phyloP scores from a whole-genome alignment of 2,113 vertebrate species.

The Rhineura floridana region DNA sequence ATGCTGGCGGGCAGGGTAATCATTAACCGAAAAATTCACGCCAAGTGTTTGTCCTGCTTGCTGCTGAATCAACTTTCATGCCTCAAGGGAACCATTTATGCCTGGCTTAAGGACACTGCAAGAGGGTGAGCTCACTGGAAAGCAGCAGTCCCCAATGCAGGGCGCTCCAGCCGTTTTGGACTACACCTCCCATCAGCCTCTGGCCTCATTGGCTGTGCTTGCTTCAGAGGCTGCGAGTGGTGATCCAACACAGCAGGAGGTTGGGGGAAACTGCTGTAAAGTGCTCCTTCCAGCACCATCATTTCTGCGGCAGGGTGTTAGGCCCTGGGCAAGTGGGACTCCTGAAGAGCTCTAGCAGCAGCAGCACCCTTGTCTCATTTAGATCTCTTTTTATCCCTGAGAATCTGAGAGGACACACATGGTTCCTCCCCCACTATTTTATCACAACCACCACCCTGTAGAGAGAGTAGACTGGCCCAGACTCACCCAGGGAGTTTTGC shows the following conservation, averaged over 20 bases:
- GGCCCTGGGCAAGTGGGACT: not conserved
- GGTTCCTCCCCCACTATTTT: not conserved
- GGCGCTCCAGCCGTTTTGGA: not conserved
- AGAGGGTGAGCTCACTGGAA: not conserved
- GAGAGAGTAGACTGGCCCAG: not conserved
- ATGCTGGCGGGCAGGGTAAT: slow-evolving; percentile 50
- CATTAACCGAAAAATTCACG: slow-evolving; percentile 74
- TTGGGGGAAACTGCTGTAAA: no score
- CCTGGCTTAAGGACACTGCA: not conserved
- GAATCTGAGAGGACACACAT: not conserved
- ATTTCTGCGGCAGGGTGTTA: not conserved
- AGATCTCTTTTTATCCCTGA: not conserved
- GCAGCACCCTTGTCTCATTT: no score
- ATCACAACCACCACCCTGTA: not conserved
- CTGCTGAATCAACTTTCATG: fast-evolving
- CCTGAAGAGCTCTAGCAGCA: no score
- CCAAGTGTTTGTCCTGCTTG: not conserved
- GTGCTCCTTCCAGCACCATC: no score
- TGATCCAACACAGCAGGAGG: no score
- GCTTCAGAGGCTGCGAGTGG: not conserved
- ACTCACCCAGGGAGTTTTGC: not conserved
- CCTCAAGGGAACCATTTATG: not conserved
- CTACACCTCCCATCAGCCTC: no score
- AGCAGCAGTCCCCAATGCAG: no score
- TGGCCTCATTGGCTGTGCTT: not conserved